These are phyloP conservation scores for Drosophila teissieri DNA, from an alignment of 1,140 invertebrate genomes.

Conservation along the genomic window DNA sequence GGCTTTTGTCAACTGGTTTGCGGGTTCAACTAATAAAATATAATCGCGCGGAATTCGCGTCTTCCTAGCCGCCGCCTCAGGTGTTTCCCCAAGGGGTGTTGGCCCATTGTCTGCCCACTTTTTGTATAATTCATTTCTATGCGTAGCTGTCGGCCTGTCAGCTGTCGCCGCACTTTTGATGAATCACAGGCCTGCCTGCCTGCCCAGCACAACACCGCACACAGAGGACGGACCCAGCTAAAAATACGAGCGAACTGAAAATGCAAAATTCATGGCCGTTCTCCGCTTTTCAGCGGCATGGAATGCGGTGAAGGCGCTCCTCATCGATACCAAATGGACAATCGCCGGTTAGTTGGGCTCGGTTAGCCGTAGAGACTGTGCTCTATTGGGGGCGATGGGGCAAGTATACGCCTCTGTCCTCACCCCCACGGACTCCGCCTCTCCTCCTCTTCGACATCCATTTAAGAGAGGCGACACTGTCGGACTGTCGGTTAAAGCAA, in stretches of 20 bases:
- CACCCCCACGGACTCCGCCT: slow-evolving; percentile 21
- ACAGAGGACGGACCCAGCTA: slow-evolving; percentile 42
- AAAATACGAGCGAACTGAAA: slow-evolving; percentile 68
- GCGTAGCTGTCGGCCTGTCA: slow-evolving; percentile 73
- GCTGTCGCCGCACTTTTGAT: slow-evolving; percentile 79
- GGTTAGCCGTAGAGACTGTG: background rate
- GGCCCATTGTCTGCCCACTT: slow-evolving; percentile 61
- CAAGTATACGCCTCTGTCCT: slow-evolving; percentile 50
- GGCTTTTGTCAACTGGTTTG: slow-evolving; percentile 62
- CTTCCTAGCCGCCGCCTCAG: slow-evolving; percentile 49
- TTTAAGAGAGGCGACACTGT: slow-evolving; percentile 22
- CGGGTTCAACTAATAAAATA: slow-evolving; percentile 62
- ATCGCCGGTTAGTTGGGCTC: slow-evolving; percentile 32
- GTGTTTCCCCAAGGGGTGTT: slow-evolving; percentile 65
- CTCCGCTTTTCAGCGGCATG: slow-evolving; percentile 31
- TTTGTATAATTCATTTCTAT: slow-evolving; percentile 76
- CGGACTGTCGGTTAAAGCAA: slow-evolving; percentile 18
- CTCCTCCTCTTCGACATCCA: too few species aligned
- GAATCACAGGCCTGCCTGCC: slow-evolving; percentile 78
- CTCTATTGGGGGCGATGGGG: slow-evolving; percentile 6
- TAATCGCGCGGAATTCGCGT: slow-evolving; percentile 62
- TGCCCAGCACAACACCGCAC: slow-evolving; percentile 36
- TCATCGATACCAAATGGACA: slow-evolving; percentile 59
- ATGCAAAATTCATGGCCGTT: slow-evolving; percentile 78
- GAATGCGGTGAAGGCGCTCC: slow-evolving; percentile 69